Conservation (phyloP, 2,797 vertebrate species). For the Parotocinclus haroldoi region DNA sequence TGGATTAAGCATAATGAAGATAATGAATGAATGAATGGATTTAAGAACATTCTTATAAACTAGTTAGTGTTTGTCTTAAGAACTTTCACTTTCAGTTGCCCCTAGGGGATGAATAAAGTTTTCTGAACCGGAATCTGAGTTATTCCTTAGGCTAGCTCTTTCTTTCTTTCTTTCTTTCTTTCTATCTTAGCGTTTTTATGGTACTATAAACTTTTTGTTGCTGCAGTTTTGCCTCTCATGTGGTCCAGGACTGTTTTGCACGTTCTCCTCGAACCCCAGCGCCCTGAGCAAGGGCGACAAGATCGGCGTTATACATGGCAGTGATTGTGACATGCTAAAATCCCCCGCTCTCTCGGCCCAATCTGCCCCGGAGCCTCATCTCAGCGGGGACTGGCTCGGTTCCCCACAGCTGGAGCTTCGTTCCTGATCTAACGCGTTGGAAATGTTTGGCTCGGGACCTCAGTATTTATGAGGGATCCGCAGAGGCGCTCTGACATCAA, state of each 20-base stretch:
- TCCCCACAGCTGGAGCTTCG: conserved; percentile 31
- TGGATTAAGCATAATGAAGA: too few relatives aligned
- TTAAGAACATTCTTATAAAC: too few relatives aligned
- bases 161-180: too few relatives aligned
- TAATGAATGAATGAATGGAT: too few relatives aligned
- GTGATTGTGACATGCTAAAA: conserved; percentile 23
- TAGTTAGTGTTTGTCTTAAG: too few relatives aligned
- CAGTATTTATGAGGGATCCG: conserved; percentile 39
- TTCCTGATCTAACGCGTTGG: conserved; percentile 41
- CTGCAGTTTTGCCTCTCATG: neutral
- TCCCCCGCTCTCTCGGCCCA: conserved; percentile 18
- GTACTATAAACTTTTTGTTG: too few relatives aligned
- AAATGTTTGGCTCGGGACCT: conserved; percentile 35
- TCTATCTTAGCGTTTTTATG: too few relatives aligned
- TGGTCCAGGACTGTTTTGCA: neutral
- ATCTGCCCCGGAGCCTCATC: conserved; percentile 24
- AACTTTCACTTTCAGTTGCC: too few relatives aligned
- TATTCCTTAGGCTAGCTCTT: too few relatives aligned
- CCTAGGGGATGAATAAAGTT: too few relatives aligned
- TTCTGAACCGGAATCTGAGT: too few relatives aligned
- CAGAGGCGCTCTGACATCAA: conserved; percentile 45
- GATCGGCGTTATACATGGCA: conserved; percentile 24
- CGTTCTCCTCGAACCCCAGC: conserved; percentile 23
- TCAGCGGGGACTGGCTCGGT: conserved; percentile 22
- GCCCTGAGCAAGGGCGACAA: conserved; percentile 11